A percentile compares a stretch with the other conserved stretches of the same genome.
These are phyloP conservation scores for Paramisgurnus dabryanus DNA, from an alignment of 2,113 vertebrate species.

Conservation along the genomic window DNA sequence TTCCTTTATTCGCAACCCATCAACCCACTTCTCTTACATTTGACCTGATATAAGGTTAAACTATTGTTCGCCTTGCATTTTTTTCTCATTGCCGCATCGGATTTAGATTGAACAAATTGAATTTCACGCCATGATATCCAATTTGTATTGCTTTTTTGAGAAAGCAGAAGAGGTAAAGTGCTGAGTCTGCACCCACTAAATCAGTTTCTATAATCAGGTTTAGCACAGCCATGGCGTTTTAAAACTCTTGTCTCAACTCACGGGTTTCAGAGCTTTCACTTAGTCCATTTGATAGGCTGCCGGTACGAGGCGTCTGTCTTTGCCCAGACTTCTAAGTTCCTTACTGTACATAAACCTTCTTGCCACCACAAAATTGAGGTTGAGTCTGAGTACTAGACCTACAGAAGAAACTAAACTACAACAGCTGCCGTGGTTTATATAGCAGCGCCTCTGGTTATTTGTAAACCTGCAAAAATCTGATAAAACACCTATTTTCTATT, in stretches of 20 bases:
- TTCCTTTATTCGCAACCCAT: not conserved
- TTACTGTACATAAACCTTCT: not conserved
- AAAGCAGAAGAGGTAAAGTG: not conserved
- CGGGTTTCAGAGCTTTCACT: conserved; percentile 3
- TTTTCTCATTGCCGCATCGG: not conserved
- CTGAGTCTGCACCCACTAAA: not conserved
- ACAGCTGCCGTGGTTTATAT: conserved; percentile 34
- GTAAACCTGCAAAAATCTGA: conserved; percentile 33
- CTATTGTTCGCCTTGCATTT: not conserved
- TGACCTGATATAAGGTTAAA: not conserved
- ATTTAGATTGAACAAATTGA: not conserved
- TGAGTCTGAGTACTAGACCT: conserved; percentile 24
- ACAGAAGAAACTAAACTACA: conserved; percentile 7
- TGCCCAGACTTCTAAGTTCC: conserved; percentile 1
- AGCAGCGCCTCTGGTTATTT: conserved; percentile 33
- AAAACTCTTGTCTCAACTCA: conserved; percentile 3
- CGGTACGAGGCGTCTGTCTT: not conserved
- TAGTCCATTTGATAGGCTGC: not conserved
- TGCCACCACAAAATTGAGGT: not conserved
- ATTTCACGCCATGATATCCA: not conserved
- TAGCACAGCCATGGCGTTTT: not conserved
- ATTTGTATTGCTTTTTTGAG: not conserved
- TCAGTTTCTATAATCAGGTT: conserved; percentile 21
- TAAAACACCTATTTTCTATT: conserved; percentile 14
- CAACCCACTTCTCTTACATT: not conserved